Evolutionary conservation across 2,113 vertebrate species (phyloP).

Genomic region (Epinephelus fuscoguttatus): DNA sequence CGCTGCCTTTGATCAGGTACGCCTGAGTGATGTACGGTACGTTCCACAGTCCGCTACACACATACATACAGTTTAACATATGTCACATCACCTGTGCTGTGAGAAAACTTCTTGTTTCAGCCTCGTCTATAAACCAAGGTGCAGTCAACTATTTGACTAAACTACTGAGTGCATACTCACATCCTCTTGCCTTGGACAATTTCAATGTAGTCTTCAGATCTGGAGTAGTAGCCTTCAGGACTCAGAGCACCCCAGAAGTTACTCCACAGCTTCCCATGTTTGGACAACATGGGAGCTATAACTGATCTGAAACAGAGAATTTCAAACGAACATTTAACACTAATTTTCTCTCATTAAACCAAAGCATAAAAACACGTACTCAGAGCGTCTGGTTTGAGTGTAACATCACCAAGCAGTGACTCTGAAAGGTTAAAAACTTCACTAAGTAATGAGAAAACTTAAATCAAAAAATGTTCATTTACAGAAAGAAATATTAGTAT

Average conservation of each 20-base stretch:
- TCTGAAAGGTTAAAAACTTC: too few relatives aligned
- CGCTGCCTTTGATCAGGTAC: slow-evolving; percentile 68
- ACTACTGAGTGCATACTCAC: slow-evolving; percentile 43
- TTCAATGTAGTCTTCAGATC: slow-evolving; percentile 81
- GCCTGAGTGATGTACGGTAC: slow-evolving; percentile 77
- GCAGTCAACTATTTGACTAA: background rate
- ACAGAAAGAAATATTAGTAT: too few relatives aligned
- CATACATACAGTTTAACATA: background rate
- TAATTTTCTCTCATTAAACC: too few relatives aligned
- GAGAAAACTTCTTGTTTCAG: background rate
- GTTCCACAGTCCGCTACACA: slow-evolving; percentile 73
- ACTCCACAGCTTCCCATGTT: slow-evolving; percentile 79
- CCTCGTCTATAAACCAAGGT: too few relatives aligned
- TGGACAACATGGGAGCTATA: slow-evolving; percentile 72
- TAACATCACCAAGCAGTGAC: too few relatives aligned
- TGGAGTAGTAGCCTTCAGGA: slow-evolving; percentile 77
- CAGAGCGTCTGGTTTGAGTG: background rate
- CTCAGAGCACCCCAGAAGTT: slow-evolving; percentile 81
- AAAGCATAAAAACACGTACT: background rate
- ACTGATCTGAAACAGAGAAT: slow-evolving; percentile 54
- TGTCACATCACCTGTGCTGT: background rate
- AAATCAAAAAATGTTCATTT: too few relatives aligned
- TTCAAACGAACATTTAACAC: background rate
- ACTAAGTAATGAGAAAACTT: too few relatives aligned
- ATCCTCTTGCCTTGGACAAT: slow-evolving; percentile 76